phyloP scores from a whole-genome alignment of 2,888 invertebrate species.

The Xylota sylvarum region DNA sequence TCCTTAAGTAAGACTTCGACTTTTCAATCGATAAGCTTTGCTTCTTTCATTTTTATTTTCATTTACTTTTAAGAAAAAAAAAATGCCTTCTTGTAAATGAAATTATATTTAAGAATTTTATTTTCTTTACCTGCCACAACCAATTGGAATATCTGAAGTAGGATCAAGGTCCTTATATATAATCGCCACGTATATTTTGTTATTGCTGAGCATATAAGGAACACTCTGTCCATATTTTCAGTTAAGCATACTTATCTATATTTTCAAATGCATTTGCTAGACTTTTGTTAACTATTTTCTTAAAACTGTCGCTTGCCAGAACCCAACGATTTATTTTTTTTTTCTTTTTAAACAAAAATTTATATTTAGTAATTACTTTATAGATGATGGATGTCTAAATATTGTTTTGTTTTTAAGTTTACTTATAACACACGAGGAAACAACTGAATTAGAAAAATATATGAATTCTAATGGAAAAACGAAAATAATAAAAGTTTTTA shows the following conservation, averaged over 20 bases:
- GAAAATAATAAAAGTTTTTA: slow-evolving; percentile 6
- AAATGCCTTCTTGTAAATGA: slow-evolving; percentile 29
- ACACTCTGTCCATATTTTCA: slow-evolving; percentile 68
- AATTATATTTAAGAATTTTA: slow-evolving; percentile 51
- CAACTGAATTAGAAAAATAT: slow-evolving; percentile 57
- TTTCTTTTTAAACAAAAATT: slow-evolving; percentile 16
- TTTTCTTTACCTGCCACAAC: slow-evolving; percentile 10
- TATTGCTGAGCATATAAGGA: slow-evolving; percentile 52
- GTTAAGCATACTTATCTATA: slow-evolving; percentile 27
- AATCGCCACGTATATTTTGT: slow-evolving; percentile 14
- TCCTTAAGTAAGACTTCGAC: slow-evolving; percentile 67
- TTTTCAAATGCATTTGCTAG: slow-evolving; percentile 69
- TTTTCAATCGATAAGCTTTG: slow-evolving; percentile 39
- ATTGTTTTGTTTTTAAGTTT: slow-evolving; percentile 41
- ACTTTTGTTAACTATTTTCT: slow-evolving; percentile 48
- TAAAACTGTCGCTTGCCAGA: slow-evolving; percentile 46
- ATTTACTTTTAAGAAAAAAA: slow-evolving; percentile 54
- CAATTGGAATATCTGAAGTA: slow-evolving; percentile 66
- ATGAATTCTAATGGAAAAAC: slow-evolving; percentile 58
- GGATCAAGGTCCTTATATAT: slow-evolving; percentile 72
- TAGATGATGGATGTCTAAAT: slow-evolving; percentile 35
- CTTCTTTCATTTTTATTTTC: slow-evolving; percentile 33
- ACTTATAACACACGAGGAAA: slow-evolving; percentile 49
- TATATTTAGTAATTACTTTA: slow-evolving; percentile 60
- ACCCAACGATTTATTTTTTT: slow-evolving; percentile 57